phyloP scores from a whole-genome alignment of 2,888 invertebrate genomes.

The Priocnemis perturbator region DNA sequence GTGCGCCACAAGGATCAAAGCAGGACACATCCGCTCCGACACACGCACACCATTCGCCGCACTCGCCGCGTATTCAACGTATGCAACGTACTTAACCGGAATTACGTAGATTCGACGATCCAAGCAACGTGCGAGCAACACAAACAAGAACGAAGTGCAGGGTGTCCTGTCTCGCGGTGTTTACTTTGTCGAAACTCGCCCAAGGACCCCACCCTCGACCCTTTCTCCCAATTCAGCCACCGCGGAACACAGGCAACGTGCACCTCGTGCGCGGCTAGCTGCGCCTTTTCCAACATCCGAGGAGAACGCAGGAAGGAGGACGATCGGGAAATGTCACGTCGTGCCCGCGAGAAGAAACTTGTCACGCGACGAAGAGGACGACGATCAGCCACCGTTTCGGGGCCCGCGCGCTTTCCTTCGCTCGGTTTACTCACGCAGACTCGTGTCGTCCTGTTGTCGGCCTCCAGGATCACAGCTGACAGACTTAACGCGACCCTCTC shows the following conservation, averaged over 20 bases:
- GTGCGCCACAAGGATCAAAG: background rate
- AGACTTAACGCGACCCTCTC: constrained; percentile 29
- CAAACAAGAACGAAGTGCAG: constrained; percentile 30
- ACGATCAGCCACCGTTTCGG: constrained; percentile 19
- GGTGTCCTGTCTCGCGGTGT: constrained; percentile 34
- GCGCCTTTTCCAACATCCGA: background rate
- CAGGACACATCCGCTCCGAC: too few relatives aligned
- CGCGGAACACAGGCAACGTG: constrained; percentile 35
- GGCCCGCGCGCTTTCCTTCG: constrained; percentile 13
- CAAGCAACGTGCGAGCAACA: constrained; percentile 34
- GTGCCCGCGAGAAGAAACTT: constrained; percentile 16
- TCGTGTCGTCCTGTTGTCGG: constrained; percentile 24
- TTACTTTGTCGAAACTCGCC: constrained; percentile 35
- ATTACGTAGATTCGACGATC: background rate
- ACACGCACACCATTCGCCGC: too few relatives aligned
- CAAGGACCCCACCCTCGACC: constrained; percentile 43
- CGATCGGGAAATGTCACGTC: constrained; percentile 16
- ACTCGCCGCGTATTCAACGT: too few relatives aligned
- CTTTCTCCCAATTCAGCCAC: constrained; percentile 9
- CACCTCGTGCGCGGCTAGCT: constrained; percentile 1
- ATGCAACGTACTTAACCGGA: background rate
- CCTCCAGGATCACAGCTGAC: constrained; percentile 35
- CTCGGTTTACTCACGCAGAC: constrained; percentile 57
- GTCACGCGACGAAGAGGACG: constrained; percentile 24
- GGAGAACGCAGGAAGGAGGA: background rate